phyloP scores from a whole-genome alignment of 35 echinoderm and acorn worm species.

The Ophioderma brevispina region DNA sequence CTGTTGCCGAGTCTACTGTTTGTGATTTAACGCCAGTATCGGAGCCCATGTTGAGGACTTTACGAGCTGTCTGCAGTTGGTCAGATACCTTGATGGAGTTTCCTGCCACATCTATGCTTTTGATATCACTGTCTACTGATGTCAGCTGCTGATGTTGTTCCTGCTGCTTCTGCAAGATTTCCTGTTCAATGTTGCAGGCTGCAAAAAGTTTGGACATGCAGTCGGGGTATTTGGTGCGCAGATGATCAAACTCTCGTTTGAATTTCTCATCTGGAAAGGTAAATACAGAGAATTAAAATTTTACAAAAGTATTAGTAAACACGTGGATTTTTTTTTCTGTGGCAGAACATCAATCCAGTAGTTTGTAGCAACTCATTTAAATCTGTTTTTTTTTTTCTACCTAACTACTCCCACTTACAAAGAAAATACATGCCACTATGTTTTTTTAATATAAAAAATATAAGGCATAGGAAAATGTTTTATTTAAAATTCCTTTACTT shows the following conservation, averaged over 20 bases:
- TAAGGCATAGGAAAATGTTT: no score
- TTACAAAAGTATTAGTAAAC: no score
- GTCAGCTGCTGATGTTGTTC: background rate
- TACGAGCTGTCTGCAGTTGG: background rate
- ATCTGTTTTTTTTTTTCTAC: no score
- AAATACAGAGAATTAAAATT: no score
- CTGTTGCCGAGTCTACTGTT: background rate
- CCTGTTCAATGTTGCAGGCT: background rate
- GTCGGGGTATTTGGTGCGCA: conserved; percentile 81
- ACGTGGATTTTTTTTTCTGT: no score
- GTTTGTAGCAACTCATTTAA: no score
- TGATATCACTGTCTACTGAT: background rate
- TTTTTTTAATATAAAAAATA: no score
- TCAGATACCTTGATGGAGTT: no score
- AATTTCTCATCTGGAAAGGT: conserved; percentile 80
- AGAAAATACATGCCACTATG: no score
- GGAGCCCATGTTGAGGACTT: background rate
- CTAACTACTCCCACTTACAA: no score
- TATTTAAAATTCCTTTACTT: no score
- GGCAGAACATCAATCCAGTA: no score
- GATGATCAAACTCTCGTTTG: conserved; percentile 69
- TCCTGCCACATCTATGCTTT: background rate
- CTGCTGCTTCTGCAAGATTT: background rate
- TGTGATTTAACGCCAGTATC: background rate
- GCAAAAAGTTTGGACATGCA: conserved; percentile 72